Conservation (phyloP, 2,797 vertebrate species). For the Neosilurus mollespiculum region DNA sequence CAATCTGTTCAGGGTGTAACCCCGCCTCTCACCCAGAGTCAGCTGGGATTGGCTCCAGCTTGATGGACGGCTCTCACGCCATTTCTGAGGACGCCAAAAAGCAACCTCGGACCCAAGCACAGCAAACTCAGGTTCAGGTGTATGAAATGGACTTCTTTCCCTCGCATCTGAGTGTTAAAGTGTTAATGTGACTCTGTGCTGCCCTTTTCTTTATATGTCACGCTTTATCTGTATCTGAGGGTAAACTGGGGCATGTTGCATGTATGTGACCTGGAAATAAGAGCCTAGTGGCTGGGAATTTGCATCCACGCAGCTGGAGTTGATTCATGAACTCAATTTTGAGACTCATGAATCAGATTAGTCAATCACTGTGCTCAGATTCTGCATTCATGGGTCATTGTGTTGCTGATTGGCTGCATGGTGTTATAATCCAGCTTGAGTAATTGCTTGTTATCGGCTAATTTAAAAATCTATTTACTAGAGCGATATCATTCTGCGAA, state of each 20-base stretch:
- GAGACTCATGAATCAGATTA: neutral
- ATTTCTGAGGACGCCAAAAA: conserved; percentile 6
- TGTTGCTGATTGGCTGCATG: neutral
- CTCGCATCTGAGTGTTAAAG: neutral
- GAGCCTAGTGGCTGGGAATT: neutral
- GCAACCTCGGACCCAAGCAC: neutral
- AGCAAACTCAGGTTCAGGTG: neutral
- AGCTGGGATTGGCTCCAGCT: no score
- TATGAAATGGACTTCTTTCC: neutral
- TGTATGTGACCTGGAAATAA: neutral
- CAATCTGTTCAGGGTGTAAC: no score
- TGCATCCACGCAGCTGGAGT: neutral
- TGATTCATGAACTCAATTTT: conserved; percentile 5
- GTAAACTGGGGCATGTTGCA: conserved; percentile 8
- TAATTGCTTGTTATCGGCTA: neutral
- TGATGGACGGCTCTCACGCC: no score
- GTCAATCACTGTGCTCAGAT: neutral
- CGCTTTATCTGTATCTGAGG: neutral
- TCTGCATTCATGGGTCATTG: neutral
- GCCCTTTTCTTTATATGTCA: neutral
- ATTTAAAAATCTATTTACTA: neutral
- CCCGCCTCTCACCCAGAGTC: no score
- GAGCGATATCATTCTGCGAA: neutral
- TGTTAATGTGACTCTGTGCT: neutral
- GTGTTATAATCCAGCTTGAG: conserved; percentile 1